Percentiles rank a stretch among this genome's conserved stretches.
These are phyloP conservation scores for Cherax destructor DNA, from an alignment of 1,140 invertebrate species.

Conservation along the genomic window DNA sequence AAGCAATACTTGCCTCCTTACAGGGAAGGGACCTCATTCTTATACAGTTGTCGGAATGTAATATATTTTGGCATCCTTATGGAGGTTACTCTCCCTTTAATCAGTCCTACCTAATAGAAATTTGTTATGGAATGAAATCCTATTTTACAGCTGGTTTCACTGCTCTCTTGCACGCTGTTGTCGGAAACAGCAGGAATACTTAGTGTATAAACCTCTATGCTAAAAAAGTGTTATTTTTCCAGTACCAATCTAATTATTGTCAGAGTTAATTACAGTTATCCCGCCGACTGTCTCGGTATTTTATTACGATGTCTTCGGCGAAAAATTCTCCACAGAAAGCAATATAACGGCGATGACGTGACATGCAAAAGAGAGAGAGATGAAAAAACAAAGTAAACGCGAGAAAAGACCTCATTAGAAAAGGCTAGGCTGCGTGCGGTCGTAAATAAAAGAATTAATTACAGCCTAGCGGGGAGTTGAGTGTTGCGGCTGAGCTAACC, in stretches of 20 bases:
- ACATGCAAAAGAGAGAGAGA: background rate
- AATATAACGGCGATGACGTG: background rate
- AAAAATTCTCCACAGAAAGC: background rate
- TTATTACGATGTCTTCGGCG: background rate
- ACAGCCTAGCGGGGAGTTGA: background rate
- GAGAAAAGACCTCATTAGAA: slow-evolving; percentile 1
- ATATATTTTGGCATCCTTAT: too few relatives aligned
- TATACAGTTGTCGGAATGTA: too few relatives aligned
- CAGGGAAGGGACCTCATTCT: too few relatives aligned
- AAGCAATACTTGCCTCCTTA: too few relatives aligned
- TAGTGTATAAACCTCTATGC: too few relatives aligned
- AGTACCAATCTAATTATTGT: background rate
- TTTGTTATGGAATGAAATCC: too few relatives aligned
- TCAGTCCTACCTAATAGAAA: too few relatives aligned
- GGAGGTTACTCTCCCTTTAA: too few relatives aligned
- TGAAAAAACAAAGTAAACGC: background rate
- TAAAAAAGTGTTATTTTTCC: too few relatives aligned
- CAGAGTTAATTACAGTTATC: background rate
- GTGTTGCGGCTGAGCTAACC: background rate
- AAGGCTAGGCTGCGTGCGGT: background rate
- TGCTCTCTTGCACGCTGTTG: too few relatives aligned
- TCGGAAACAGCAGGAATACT: too few relatives aligned
- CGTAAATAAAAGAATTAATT: slow-evolving; percentile 36
- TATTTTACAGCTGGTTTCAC: too few relatives aligned
- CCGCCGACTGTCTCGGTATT: background rate